Evolutionary conservation across 2,888 invertebrate species (phyloP).

Genomic region (Spialia ferax): DNA sequence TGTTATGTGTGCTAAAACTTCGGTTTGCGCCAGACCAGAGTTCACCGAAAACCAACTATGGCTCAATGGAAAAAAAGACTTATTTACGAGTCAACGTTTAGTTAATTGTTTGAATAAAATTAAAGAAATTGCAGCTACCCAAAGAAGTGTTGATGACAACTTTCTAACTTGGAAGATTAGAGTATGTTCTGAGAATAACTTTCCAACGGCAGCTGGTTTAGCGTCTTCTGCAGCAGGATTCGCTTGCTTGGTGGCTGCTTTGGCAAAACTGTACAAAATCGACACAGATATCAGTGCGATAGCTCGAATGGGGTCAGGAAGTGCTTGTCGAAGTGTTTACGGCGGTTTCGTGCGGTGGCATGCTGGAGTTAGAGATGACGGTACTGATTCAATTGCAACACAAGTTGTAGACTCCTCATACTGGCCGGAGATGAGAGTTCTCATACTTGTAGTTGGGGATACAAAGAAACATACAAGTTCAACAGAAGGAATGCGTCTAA

Average conservation of each 20-base stretch:
- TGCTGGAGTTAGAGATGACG: slow-evolving; percentile 88
- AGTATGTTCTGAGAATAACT: slow-evolving; percentile 97
- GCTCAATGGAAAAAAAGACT: slow-evolving; percentile 95
- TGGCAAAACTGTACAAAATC: slow-evolving; percentile 92
- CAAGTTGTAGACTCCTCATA: slow-evolving; percentile 91
- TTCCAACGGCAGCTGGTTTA: slow-evolving; percentile 99
- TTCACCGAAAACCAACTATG: slow-evolving; percentile 94
- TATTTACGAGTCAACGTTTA: slow-evolving; percentile 90
- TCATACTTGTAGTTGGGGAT: slow-evolving; percentile 96
- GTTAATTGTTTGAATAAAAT: slow-evolving; percentile 90
- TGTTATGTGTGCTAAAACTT: slow-evolving; percentile 97
- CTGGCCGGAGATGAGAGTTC: slow-evolving; percentile 96
- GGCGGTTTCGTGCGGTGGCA: slow-evolving; percentile 99
- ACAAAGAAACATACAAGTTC: slow-evolving; percentile 94
- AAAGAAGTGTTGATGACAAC: slow-evolving; percentile 69
- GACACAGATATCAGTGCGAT: slow-evolving; percentile 91
- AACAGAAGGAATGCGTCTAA: slow-evolving; percentile 95
- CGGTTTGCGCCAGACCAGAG: slow-evolving; percentile 90
- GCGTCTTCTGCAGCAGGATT: slow-evolving; percentile 99
- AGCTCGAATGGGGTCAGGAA: slow-evolving; percentile 96
- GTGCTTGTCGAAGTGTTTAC: slow-evolving; percentile 97
- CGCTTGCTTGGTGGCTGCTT: slow-evolving; percentile 94
- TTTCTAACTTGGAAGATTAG: slow-evolving; percentile 91
- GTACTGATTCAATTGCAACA: slow-evolving; percentile 92
- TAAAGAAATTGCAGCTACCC: slow-evolving; percentile 68